Conservation (phyloP, 1,140 invertebrate species). For the Neoseiulus cucumeris region DNA sequence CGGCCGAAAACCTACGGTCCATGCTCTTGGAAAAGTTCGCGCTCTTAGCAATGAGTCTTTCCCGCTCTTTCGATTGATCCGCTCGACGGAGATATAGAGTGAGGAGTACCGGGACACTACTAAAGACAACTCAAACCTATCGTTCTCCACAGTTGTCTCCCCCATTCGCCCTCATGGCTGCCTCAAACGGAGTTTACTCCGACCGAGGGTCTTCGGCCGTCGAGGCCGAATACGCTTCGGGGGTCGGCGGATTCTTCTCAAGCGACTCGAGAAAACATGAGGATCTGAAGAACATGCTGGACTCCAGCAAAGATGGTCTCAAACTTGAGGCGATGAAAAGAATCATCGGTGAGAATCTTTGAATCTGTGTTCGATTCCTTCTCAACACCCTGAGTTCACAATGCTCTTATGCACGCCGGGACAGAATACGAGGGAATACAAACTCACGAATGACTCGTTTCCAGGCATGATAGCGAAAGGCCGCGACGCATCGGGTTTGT, state of each 20-base stretch:
- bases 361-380: no score
- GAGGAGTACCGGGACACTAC: no score
- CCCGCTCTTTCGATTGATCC: no score
- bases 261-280: conserved; percentile 21
- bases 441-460: conserved; percentile 21
- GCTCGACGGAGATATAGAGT: no score
- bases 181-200: conserved; percentile 2
- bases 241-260: conserved; percentile 12
- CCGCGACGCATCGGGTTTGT: conserved; percentile 88
- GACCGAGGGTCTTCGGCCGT: conserved; percentile 1
- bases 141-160: background rate
- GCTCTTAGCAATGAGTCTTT: no score
- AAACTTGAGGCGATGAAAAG: conserved; percentile 99
- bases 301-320: conserved; percentile 86
- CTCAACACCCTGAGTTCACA: background rate
- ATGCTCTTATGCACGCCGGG: no score
- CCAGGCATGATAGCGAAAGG: conserved; percentile 89
- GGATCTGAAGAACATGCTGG: conserved; percentile 59
- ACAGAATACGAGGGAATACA: no score
- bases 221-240: background rate
- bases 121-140: no score
- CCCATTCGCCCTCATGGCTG: background rate
- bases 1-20: no score
- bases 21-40: no score
- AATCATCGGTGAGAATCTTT: conserved; percentile 73